Evolutionary conservation across 2,888 invertebrate genomes (phyloP).

Genomic region (Nasonovia ribisnigri): DNA sequence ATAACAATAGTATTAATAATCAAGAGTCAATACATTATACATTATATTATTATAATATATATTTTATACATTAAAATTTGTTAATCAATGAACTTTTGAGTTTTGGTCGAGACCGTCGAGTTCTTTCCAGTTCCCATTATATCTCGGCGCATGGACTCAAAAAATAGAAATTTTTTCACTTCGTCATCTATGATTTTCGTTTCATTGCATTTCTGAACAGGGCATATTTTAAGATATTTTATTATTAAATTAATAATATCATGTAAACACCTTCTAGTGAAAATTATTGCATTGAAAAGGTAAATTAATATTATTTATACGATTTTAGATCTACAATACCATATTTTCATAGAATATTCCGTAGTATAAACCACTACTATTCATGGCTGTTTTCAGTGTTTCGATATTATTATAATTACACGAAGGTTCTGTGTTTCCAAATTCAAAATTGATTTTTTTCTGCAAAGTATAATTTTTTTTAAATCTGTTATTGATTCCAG

Average conservation of each 20-base stretch:
- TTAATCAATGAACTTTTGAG: not conserved
- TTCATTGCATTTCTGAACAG: not conserved
- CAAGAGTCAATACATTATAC: not conserved
- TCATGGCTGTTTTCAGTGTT: not conserved
- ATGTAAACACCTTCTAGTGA: not conserved
- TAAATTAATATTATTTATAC: not conserved
- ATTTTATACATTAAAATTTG: not conserved
- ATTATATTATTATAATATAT: too few relatives aligned
- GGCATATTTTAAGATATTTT: not conserved
- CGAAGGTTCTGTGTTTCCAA: not conserved
- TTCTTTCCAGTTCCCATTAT: not conserved
- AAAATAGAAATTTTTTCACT: not conserved
- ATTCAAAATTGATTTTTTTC: not conserved
- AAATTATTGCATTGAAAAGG: not conserved
- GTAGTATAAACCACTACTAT: not conserved
- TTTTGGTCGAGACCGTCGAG: not conserved
- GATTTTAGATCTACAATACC: not conserved
- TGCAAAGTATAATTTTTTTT: not conserved
- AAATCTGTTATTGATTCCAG: not conserved
- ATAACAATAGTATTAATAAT: not conserved
- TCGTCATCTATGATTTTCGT: not conserved
- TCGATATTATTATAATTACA: not conserved
- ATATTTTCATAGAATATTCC: slow-evolving; percentile 7
- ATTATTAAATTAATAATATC: not conserved
- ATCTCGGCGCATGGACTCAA: not conserved